Evolutionary conservation across 2,797 vertebrate genomes (phyloP), one percentile per base, ranked within the genome.

Genomic region (Moxostoma hubbsi): DNA sequence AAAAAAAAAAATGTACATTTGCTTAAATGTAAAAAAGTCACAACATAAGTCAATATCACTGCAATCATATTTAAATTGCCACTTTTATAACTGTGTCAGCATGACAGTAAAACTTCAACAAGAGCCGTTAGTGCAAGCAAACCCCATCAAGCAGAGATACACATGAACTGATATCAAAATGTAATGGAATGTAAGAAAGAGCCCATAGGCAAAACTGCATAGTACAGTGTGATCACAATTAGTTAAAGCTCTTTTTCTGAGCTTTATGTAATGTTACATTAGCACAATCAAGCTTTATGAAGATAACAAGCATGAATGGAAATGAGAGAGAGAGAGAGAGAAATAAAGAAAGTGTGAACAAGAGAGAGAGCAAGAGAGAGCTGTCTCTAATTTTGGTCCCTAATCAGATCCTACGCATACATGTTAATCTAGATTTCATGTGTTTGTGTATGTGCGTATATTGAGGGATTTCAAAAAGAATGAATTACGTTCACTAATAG

Each of bases 351-450:
- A 24, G 24, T 24, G 24, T 24, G 24, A 24, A 24, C 18, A 24
- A 24, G 18, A 24, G 24, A 36, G 24, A 36, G 24, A 24, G 2
- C 18, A 24, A 24, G 18, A 24, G 24, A 36, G 24, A 36, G 24
- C 13, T 62, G 46, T 62, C 47, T 69, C 36, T 54, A 12, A 70
- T 78, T 71, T 78, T 54, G 59, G 49, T 63, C 15, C 63, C 12
- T 9, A 49, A 46, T 58, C 67, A 71, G 47, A 6, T 36, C 45
- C 59, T 8, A 61, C 3, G 10, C 12, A 49, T 47, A 53, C 51
- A 13, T 63, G 11, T 64, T 13, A 8, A 50, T 16, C 65, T 9
- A 67, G 16, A 50, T 6, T 66, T 0, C 43, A 66, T 24, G 58
- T 18, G 49, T 63, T 13, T 71, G 54, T 11, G 73, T 18, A 43